phyloP scores from a whole-genome alignment of 2,113 vertebrate genomes.

The Elephas maximus region DNA sequence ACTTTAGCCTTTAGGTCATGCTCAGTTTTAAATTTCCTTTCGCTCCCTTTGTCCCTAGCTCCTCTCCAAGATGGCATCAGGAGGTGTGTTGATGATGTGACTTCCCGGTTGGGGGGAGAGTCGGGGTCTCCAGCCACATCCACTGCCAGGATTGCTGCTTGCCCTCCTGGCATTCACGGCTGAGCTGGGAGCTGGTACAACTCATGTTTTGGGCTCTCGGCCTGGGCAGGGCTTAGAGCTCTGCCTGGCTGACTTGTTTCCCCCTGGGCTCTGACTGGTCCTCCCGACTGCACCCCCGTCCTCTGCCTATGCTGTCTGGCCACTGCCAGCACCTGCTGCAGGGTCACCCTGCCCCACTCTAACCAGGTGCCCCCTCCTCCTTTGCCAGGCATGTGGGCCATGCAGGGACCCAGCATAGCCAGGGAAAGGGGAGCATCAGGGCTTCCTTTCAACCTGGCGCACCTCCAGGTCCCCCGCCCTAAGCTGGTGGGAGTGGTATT shows the following conservation, averaged over 20 bases:
- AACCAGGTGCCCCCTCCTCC: neutral
- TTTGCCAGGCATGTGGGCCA: neutral
- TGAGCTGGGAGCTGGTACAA: neutral
- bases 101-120: accelerated
- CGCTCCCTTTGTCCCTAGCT: neutral
- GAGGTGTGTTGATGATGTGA: neutral
- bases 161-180: neutral
- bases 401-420: accelerated
- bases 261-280: neutral
- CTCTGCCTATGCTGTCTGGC: too few species aligned
- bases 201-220: neutral
- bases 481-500: neutral
- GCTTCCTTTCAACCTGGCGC: neutral
- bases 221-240: neutral
- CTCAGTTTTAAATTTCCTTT: neutral
- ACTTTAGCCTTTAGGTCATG: neutral
- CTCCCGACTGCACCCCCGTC: too few species aligned
- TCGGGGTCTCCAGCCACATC: neutral
- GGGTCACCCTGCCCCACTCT: neutral
- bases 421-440: accelerated
- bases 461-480: neutral
- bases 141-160: neutral
- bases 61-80: neutral
- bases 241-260: neutral
- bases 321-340: neutral